These are phyloP conservation scores for Melanocharis versteri DNA, from an alignment of 2,113 vertebrate species.

Conservation along the genomic window DNA sequence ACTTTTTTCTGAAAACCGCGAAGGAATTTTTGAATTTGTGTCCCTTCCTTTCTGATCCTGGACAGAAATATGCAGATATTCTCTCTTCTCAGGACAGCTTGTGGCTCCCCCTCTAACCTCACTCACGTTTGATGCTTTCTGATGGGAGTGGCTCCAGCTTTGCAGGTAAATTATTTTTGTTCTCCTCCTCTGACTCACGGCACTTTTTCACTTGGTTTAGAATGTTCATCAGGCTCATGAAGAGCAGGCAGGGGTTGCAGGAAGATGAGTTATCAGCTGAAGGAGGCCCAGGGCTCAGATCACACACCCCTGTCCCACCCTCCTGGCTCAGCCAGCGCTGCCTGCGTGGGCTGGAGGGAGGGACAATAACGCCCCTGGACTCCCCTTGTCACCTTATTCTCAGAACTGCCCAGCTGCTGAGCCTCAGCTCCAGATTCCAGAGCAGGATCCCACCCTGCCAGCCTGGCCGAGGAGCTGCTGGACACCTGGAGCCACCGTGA, in stretches of 20 bases:
- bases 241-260: neutral
- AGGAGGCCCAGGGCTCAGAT: neutral
- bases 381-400: accelerated
- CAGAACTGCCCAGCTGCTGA: neutral
- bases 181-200: neutral
- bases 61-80: neutral
- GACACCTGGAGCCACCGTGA: neutral
- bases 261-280: neutral
- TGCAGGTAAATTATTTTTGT: neutral
- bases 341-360: neutral
- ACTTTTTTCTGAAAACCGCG: neutral
- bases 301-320: neutral
- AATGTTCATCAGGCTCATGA: neutral
- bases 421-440: neutral
- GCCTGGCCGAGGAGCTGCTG: neutral
- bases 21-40: neutral
- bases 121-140: neutral
- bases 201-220: neutral
- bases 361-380: accelerated
- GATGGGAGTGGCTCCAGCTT: neutral
- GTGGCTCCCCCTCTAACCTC: neutral
- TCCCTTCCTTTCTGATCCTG: neutral
- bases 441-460: neutral
- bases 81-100: neutral
- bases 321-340: neutral